Base-by-base conservation (phyloP, 2,797 vertebrate genomes). In the Allobates femoralis region DNA sequence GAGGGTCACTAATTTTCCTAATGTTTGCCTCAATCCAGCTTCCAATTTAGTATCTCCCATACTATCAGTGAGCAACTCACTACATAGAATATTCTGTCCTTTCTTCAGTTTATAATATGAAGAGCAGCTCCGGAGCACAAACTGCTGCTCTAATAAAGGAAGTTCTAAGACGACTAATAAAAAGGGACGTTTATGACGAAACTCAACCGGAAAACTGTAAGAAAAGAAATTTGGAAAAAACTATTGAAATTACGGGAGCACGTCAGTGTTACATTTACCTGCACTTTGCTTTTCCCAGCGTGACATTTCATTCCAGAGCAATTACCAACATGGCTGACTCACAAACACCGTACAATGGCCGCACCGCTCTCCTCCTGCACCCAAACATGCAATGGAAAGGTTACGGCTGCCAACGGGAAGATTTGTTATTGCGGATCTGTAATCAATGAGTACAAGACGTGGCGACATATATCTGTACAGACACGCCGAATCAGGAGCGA, bases 221-320 rank as follows among this genome's bases (percentile, higher is more conserved):
- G 0, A 84, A 62, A 75, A 64, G 32, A 81, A 53, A 2, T 28
- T 11, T 23, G 6, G 10, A 50, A 64, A 76, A 3, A 15, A 2
- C 19, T 50, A 84, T 16, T 56, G 56, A 76, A 84, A 64, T 76
- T 64, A 76, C 3, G 12, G 18, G 46, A 84, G 37, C 82, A 30
- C 64, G 64, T 32, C 41, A 1, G 26, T 18, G 58, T 66, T 64
- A 32, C 32, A 51, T 84, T 77, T 66, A 64, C 55, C 82, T 76
- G 81, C 30, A 84, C 62, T 71, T 56, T 79, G 58, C 34, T 32
- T 41, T 73, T 50, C 51, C 16, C 32, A 80, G 76, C 55, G 37
- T 80, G 84, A 80, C 78, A 85, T 85, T 58, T 79, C 41, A 80
- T 80, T 62, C n/a, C n/a, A 19, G 28, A 71, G 66, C 62, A 79